These are phyloP conservation scores for Salpingus planirostris DNA, from an alignment of 2,888 invertebrate genomes.

Conservation along the genomic window DNA sequence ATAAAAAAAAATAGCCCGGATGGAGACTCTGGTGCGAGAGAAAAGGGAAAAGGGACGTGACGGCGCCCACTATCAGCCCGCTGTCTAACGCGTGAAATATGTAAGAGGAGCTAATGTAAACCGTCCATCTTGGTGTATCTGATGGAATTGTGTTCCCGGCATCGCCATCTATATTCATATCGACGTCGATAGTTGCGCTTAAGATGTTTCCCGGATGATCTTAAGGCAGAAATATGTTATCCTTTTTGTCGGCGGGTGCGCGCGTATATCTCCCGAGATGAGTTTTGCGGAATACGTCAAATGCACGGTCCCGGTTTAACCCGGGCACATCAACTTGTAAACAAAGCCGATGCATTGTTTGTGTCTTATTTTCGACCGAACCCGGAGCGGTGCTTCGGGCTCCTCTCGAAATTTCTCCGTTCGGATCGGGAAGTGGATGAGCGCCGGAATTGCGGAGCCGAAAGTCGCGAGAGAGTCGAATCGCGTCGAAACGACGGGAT, in stretches of 20 bases:
- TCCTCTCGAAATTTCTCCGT: no score
- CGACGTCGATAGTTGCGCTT: slow-evolving; percentile 11
- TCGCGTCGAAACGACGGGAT: no score
- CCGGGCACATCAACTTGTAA: no score
- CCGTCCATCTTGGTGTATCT: slow-evolving; percentile 22
- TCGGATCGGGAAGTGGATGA: no score
- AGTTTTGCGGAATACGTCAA: slow-evolving; percentile 8
- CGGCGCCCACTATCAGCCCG: slow-evolving; percentile 15
- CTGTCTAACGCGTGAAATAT: slow-evolving; percentile 16
- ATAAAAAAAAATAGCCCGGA: no score
- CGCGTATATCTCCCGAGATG: not conserved
- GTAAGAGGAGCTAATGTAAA: slow-evolving; percentile 14
- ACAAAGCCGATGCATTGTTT: no score
- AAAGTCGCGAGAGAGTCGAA: no score
- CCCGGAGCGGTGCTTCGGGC: no score
- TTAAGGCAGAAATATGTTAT: not conserved
- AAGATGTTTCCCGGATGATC: slow-evolving; percentile 9
- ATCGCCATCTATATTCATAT: slow-evolving; percentile 14
- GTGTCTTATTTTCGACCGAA: no score
- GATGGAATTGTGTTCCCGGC: slow-evolving; percentile 11
- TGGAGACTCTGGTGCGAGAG: slow-evolving; percentile 8
- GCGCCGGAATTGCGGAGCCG: no score
- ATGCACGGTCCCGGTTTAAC: no score
- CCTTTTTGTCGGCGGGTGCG: not conserved
- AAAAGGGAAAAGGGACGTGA: slow-evolving; percentile 5